A percentile compares a stretch with the other conserved stretches of the same genome.
phyloP scores from a whole-genome alignment of 2,888 invertebrate genomes.

The Periphyllus acericola region DNA sequence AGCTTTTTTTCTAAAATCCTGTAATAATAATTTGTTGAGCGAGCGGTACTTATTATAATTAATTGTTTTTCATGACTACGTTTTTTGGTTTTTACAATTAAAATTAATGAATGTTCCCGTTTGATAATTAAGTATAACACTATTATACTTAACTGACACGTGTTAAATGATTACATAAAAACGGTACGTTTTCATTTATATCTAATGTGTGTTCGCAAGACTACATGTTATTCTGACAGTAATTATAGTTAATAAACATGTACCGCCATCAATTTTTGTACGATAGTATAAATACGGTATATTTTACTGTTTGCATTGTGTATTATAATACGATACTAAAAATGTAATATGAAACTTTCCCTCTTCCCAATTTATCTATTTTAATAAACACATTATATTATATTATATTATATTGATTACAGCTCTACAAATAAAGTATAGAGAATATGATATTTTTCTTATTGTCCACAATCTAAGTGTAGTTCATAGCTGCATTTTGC shows the following conservation, averaged over 20 bases:
- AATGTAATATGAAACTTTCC: not conserved
- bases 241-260: not conserved
- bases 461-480: no score
- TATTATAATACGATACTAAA: not conserved
- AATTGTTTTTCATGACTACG: not conserved
- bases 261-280: not conserved
- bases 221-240: not conserved
- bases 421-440: not conserved
- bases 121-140: not conserved
- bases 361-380: not conserved
- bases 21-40: not conserved
- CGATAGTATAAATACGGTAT: not conserved
- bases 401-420: not conserved
- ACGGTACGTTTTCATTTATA: not conserved
- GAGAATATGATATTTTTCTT: not conserved
- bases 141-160: not conserved
- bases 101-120: not conserved
- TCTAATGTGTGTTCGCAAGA: not conserved
- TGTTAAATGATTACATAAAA: not conserved
- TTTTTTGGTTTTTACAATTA: not conserved
- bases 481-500: not conserved
- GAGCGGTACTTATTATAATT: not conserved
- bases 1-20: no score
- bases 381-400: not conserved
- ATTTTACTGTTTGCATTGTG: not conserved